Evolutionary conservation across 2,888 invertebrate genomes (phyloP), one percentile per base, ranked within the genome.

Genomic region (Vanessa cardui): DNA sequence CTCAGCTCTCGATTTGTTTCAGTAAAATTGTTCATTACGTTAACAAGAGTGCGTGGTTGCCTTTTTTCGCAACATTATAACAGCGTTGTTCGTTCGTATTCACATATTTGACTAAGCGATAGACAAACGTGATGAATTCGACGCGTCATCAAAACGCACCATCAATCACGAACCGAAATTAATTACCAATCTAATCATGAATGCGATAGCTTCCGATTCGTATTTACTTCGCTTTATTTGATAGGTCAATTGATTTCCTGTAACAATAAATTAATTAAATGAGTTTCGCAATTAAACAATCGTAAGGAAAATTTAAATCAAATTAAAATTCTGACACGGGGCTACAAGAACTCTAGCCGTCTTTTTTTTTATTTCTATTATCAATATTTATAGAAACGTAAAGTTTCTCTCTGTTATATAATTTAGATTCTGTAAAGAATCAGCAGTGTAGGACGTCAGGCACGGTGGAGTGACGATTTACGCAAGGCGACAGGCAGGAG

Each of bases 171-270:
- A 58, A 47, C 20, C 65, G 66, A 71, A 69, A 69, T 68, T 66
- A 71, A 69, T 71, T 69, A 66, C 64, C 52, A 26, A 49, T 62
- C 68, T 71, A 66, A 71, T 66, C 66, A 71, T 56, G 65, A 66
- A 58, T 64, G 54, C 59, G 62, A 64, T 68, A 54, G 64, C 68
- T 58, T 46, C 61, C 31, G 26, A 58, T 50, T 31, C 26, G 9
- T 68, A 58, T 69, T 61, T 68, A 71, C 52, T 61, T 54, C 52
- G 50, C 50, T 63, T 69, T 71, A 66, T 69, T 62, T 64, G 64
- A 59, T 52, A 9, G 63, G 21, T 39, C 58, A 62, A 52, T 62
- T 33, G 46, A n/a, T 49, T 26, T 62, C 31, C 52, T 45, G 52
- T 54, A 31, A 54, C 26, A 16, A 26, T 54, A 31, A 31, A 31